Evolutionary conservation across 1,140 invertebrate species (phyloP), one percentile per base, ranked within the genome.

Genomic region (Oedothorax gibbosus): DNA sequence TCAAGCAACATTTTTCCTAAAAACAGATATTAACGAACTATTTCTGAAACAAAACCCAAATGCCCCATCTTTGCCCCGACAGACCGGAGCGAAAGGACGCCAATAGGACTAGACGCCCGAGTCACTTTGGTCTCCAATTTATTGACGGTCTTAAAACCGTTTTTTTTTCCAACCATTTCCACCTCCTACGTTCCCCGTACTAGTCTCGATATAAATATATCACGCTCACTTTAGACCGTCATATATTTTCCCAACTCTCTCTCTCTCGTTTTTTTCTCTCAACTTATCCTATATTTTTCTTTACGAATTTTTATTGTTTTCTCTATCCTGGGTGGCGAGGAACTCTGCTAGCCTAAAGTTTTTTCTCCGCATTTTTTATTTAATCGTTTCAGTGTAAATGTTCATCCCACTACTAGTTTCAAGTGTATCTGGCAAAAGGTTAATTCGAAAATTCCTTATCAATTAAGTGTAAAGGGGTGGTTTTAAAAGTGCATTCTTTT

Each of bases 61-160:
- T 35, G 35, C 35, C 35, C 35, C 35, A 35, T 35, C 35, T 35
- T 35, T 35, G 5, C 35, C 35, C 35, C 35, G 35, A 35, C 35
- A 35, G 35, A 35, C 35, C 35, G 35, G 35, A 35, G 35, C 35
- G 35, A 35, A 35, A 35, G 35, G 78, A 65, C 78, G 81, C 81
- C 81, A 84, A 9, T 5, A 6, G 56, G 81, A 51, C 81, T 84
- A 84, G 81, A 84, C 81, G 21, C 50, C 0, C 20, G 72, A 84
- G 68, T 82, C 69, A 64, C 57, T 73, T 57, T n/a, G 60, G 71
- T 54, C 71, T 75, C 81, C 81, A 75, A 84, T 84, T 84, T 84
- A 84, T 84, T 68, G 81, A 84, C 81, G 81, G 71, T 84, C 81
- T 84, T 84, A 84, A 84, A 84, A 84, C 71, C 81, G 76, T 72